These are phyloP conservation scores for Microcebus griseorufus DNA, from an alignment of 2,113 vertebrate genomes.

Conservation along the genomic window DNA sequence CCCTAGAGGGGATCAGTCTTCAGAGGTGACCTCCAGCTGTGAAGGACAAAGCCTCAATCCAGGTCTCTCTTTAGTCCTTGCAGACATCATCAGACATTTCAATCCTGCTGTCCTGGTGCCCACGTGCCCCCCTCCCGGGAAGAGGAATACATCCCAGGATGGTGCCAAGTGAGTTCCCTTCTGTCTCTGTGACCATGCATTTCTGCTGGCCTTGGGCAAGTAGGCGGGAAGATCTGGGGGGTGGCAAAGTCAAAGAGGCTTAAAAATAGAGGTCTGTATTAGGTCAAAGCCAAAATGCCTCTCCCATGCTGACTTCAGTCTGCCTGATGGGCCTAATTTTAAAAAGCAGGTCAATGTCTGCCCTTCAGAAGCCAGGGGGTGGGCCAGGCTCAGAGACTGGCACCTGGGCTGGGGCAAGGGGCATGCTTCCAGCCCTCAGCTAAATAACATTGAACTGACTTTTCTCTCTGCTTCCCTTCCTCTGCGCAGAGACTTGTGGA, in stretches of 20 bases:
- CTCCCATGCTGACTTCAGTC: neutral
- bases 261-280: neutral
- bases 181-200: neutral
- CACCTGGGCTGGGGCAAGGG: fast-evolving
- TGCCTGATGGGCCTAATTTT: neutral
- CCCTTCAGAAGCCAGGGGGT: neutral
- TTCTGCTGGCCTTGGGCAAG: neutral
- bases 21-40: neutral
- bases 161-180: slow-evolving; percentile 74
- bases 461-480: slow-evolving; percentile 34
- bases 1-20: neutral
- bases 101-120: slow-evolving; percentile 74
- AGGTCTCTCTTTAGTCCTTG: slow-evolving; percentile 65
- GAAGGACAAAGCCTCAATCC: neutral
- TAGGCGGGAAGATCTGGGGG: neutral
- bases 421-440: neutral
- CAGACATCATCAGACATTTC: slow-evolving; percentile 81
- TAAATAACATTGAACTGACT: neutral
- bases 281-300: neutral
- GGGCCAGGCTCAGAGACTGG: neutral
- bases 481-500: slow-evolving; percentile 79
- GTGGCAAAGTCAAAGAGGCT: neutral
- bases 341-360: neutral
- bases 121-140: neutral
- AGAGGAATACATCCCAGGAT: fast-evolving